A percentile compares a stretch with the other conserved stretches of the same genome.
phyloP scores from a whole-genome alignment of 2,888 invertebrate species.

The Arge pagana region DNA sequence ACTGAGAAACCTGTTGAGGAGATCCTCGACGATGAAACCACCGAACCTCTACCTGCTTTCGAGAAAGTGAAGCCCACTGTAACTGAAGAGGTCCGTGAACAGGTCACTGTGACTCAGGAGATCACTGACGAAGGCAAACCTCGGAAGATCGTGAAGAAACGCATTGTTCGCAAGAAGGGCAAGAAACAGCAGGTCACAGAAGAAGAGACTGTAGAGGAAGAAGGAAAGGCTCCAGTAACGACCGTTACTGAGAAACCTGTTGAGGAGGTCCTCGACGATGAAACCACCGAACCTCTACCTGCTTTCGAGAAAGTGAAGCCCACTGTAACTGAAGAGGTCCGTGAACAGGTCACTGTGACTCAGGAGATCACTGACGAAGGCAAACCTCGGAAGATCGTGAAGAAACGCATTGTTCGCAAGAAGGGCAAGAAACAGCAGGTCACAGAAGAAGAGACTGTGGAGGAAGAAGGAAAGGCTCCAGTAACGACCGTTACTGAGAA shows the following conservation, averaged over 20 bases:
- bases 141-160: slow-evolving; percentile 53
- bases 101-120: slow-evolving; percentile 46
- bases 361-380: slow-evolving; percentile 39
- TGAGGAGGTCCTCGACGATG: slow-evolving; percentile 29
- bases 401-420: slow-evolving; percentile 46
- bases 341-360: slow-evolving; percentile 52
- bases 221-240: slow-evolving; percentile 48
- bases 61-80: slow-evolving; percentile 36
- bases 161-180: slow-evolving; percentile 59
- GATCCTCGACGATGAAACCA: slow-evolving; percentile 34
- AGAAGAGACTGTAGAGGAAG: slow-evolving; percentile 56
- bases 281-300: slow-evolving; percentile 28
- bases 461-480: slow-evolving; percentile 60
- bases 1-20: slow-evolving; percentile 34
- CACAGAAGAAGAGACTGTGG: slow-evolving; percentile 56
- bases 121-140: slow-evolving; percentile 47
- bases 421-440: slow-evolving; percentile 47
- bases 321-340: slow-evolving; percentile 41
- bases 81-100: slow-evolving; percentile 48
- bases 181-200: slow-evolving; percentile 59
- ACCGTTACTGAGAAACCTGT: slow-evolving; percentile 29
- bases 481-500: slow-evolving; percentile 54
- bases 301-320: slow-evolving; percentile 1
- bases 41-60: slow-evolving; percentile 36
- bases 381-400: slow-evolving; percentile 36